phyloP scores from a whole-genome alignment of 2,797 vertebrate species.

The Trematomus bernacchii region DNA sequence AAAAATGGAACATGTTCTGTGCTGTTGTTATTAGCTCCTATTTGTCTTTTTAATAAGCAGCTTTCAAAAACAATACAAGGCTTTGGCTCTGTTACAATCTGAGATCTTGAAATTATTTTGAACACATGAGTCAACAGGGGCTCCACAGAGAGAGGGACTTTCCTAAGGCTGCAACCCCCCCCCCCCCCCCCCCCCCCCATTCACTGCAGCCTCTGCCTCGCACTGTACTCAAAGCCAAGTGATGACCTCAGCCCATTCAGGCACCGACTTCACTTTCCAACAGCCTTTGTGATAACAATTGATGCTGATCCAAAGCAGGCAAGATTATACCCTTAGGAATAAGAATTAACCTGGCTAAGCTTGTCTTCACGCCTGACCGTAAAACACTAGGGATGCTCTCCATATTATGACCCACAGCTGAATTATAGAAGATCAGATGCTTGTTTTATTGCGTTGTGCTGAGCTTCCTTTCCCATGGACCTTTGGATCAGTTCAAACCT shows the following conservation, averaged over 20 bases:
- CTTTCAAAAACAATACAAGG: not conserved
- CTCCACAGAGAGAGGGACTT: constrained; percentile 57
- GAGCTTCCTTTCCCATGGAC: constrained; percentile 48
- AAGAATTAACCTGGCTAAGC: constrained; percentile 34
- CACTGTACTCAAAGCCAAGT: constrained; percentile 40
- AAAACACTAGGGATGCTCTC: constrained; percentile 24
- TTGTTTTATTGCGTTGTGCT: constrained; percentile 31
- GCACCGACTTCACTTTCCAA: constrained; percentile 26
- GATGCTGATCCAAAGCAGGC: constrained; percentile 22
- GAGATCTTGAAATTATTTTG: constrained; percentile 15
- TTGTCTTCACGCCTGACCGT: constrained; percentile 16
- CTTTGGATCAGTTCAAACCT: constrained; percentile 67
- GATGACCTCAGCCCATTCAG: constrained; percentile 66
- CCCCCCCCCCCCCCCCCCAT: constrained; percentile 31
- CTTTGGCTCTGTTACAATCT: constrained; percentile 5
- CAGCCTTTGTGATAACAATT: constrained; percentile 34
- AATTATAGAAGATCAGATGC: constrained; percentile 55
- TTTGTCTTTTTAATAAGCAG: constrained; percentile 34
- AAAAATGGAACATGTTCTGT: constrained; percentile 27
- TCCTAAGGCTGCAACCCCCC: constrained; percentile 25
- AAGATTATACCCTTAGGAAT: constrained; percentile 48
- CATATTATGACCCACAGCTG: constrained; percentile 37
- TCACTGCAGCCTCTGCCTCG: constrained; percentile 32
- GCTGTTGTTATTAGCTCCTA: constrained; percentile 19
- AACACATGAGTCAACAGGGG: constrained; percentile 34